Evolutionary conservation across 2,888 invertebrate species (phyloP).

Genomic region (Drosophila cognata): DNA sequence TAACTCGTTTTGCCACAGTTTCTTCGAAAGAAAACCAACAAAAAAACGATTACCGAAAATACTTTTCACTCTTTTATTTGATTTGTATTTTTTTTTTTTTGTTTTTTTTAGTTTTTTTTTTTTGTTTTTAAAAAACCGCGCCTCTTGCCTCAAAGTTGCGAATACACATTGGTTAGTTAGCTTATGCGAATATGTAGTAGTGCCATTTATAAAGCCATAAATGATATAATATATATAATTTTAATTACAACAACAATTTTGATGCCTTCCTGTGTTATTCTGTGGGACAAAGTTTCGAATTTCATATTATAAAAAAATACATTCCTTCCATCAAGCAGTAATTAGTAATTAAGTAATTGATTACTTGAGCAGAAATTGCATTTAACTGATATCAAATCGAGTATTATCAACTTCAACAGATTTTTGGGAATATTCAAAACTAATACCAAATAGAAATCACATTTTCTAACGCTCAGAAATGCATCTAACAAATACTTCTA

Average conservation of each 20-base stretch:
- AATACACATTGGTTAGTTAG: constrained; percentile 28
- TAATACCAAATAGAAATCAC: background rate
- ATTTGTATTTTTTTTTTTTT: background rate
- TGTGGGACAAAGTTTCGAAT: constrained; percentile 7
- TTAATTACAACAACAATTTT: constrained; percentile 24
- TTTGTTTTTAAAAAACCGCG: background rate
- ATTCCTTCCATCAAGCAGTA: too few species aligned
- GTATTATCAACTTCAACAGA: background rate
- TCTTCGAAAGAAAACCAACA: constrained; percentile 2
- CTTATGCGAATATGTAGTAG: constrained; percentile 39
- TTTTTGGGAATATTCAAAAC: background rate
- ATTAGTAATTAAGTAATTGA: background rate
- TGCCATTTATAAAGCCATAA: constrained; percentile 27
- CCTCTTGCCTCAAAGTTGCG: constrained; percentile 19
- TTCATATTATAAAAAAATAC: background rate
- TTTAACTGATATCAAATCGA: background rate
- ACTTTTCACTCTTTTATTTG: constrained; percentile 4
- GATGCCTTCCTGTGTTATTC: constrained; percentile 65
- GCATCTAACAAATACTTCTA: background rate
- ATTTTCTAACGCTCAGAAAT: background rate
- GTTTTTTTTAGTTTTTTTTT: background rate
- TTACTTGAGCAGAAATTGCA: background rate
- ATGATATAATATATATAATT: constrained; percentile 39
- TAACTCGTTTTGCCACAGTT: constrained; percentile 10
- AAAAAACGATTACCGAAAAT: constrained; percentile 6